Conservation (phyloP, 2,113 vertebrate genomes). For the Nycticryphes semicollaris region DNA sequence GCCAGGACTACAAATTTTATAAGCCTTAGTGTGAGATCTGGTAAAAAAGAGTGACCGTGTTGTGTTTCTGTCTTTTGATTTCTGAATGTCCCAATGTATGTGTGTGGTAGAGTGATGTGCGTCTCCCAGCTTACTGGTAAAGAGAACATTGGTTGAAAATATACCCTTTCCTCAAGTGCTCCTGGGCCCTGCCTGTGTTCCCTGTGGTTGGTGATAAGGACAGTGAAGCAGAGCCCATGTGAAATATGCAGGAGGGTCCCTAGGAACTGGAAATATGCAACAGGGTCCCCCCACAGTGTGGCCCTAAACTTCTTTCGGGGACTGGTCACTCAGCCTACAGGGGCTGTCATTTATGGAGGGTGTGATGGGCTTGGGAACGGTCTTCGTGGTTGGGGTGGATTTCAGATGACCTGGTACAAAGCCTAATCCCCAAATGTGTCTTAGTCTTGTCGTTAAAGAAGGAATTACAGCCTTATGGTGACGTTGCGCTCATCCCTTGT, state of each 20-base stretch:
- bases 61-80: not conserved
- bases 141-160: not conserved
- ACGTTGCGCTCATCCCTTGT: not conserved
- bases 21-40: not conserved
- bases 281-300: not conserved
- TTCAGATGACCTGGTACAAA: not conserved
- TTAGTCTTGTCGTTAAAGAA: not conserved
- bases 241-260: not conserved
- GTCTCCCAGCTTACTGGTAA: not conserved
- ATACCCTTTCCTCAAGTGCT: not conserved
- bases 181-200: not conserved
- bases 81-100: not conserved
- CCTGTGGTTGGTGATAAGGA: not conserved
- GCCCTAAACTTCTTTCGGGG: not conserved
- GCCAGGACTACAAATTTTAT: not conserved
- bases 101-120: not conserved
- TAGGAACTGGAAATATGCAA: not conserved
- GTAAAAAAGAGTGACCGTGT: not conserved
- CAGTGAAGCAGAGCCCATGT: not conserved
- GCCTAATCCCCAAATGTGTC: not conserved
- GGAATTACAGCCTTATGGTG: not conserved
- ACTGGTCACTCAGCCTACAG: not conserved
- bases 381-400: not conserved
- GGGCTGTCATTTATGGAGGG: not conserved
- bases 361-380: not conserved